phyloP scores from a whole-genome alignment of 1,140 invertebrate species.

The Drosophila pandora region DNA sequence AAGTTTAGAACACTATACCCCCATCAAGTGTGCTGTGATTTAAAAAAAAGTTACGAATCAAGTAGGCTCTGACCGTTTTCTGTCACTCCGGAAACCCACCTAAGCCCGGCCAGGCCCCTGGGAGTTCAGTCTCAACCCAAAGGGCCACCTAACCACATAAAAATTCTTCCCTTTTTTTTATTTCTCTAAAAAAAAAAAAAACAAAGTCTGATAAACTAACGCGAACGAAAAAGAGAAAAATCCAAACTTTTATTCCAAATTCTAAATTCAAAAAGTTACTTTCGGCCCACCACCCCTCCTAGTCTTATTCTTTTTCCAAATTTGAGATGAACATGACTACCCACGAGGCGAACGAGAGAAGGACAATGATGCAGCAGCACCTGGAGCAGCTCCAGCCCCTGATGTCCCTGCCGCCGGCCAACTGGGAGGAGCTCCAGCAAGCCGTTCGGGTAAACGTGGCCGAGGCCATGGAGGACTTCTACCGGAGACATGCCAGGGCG shows the following conservation, averaged over 20 bases:
- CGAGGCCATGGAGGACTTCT: conserved; percentile 1
- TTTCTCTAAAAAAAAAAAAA: background rate
- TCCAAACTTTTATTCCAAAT: background rate
- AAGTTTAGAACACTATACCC: too few species aligned
- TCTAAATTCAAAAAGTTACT: background rate
- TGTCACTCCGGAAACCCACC: background rate
- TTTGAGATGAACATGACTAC: background rate
- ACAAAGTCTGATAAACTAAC: too few species aligned
- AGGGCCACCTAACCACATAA: background rate
- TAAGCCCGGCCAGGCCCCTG: background rate
- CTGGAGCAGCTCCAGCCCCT: background rate
- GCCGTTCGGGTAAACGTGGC: background rate
- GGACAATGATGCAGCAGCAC: background rate
- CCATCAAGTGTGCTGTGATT: too few species aligned
- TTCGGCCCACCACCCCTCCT: too few species aligned
- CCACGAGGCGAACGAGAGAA: background rate
- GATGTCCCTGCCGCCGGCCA: background rate
- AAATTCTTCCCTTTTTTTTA: background rate
- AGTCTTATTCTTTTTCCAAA: background rate
- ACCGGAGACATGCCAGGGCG: background rate
- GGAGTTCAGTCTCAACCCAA: background rate
- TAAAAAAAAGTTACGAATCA: too few species aligned
- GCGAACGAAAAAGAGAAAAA: background rate
- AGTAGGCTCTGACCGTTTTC: background rate
- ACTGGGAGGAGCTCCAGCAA: background rate